Evolutionary conservation across 2,113 vertebrate species (phyloP), one percentile per base, ranked within the genome.

Genomic region (Forbesichthys agassizii): DNA sequence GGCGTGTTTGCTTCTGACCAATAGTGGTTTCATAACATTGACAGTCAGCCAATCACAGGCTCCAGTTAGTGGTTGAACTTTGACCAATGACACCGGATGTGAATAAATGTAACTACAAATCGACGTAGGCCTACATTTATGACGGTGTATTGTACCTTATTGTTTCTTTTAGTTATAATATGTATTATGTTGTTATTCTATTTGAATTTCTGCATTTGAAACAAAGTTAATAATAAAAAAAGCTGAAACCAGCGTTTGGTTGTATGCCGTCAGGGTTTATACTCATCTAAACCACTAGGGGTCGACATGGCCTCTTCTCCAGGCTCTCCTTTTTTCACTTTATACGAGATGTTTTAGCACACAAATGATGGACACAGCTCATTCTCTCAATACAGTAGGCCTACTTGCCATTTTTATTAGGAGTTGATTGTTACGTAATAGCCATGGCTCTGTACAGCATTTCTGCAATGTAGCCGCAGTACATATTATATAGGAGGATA

Each of bases 331-430:
- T 58, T 33, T 33, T 3, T 58, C 11, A 14, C 2, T n/a, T 33
- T 42, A 2, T 7, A 27, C 3, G 5, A 9, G 33, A 47, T 11
- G 20, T 4, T 52, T n/a, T 61, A 0, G 48, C 48, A 54, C 33
- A 54, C 49, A 75, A 67, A 80, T 61, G n/a, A 60, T 20, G 64
- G 48, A 73, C 56, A 61, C 8, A 13, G 77, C 42, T 3, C 18
- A 33, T 53, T 27, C 48, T 76, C 48, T 75, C 60, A 84, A 86
- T 74, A 87, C 79, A 80, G 69, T 82, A 87, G 80, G 83, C 84
- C 49, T 14, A 52, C 20, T 9, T 10, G 85, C 75, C 75, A 87
- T 85, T 86, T 92, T 93, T 90, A 92, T 91, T 84, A 89, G 86
- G 86, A 85, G 81, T 88, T 89, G 83, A 81, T 85, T 84, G 60